Evolutionary conservation across 2,113 vertebrate species (phyloP), one percentile per base, ranked within the genome.

Genomic region (Microtus ochrogaster): DNA sequence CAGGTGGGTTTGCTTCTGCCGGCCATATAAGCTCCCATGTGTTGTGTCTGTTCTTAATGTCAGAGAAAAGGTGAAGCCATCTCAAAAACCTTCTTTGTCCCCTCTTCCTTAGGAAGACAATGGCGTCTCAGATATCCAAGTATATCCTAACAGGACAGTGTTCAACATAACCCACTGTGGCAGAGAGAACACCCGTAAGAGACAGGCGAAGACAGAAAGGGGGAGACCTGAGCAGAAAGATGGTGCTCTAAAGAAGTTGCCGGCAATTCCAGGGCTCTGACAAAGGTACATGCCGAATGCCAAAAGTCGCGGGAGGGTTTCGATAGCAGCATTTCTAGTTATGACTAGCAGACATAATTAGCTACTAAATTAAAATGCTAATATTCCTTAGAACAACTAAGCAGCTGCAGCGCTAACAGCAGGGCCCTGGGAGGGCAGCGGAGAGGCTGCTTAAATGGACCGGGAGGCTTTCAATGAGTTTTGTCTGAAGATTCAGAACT

Each of bases 351-450:
- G 98, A 98, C 97, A 97, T 98, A 98, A 99, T 99, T 99, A 98
- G 98, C 98, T 98, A 98, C 98, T 98, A 98, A 99, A 99, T 99
- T 98, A 98, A 96, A 98, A 96, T 98, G 98, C 98, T 99, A 98
- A 99, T 99, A 98, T 99, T 98, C 98, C 97, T 98, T 98, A 98
- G 98, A 98, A 98, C 98, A 98, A 98, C 98, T 98, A 98, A 98
- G 98, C 98, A 97, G 98, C 98, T 98, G 98, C 94, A 97, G 97
- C 97, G 63, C 95, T 96, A 92, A 97, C 98, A 96, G 92, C 91
- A 9, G 97, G 97, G 96, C 97, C 98, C 98, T 94, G 94, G 97
- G 98, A 98, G 97, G 97, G 96, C 96, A 98, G 98, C 97, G 90
- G 72, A 95, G 98, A 98, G 97, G 98, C 96, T 98, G 97, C 98